Conservation (phyloP, 2,797 vertebrate genomes). For the Enteromius fasciolatus region DNA sequence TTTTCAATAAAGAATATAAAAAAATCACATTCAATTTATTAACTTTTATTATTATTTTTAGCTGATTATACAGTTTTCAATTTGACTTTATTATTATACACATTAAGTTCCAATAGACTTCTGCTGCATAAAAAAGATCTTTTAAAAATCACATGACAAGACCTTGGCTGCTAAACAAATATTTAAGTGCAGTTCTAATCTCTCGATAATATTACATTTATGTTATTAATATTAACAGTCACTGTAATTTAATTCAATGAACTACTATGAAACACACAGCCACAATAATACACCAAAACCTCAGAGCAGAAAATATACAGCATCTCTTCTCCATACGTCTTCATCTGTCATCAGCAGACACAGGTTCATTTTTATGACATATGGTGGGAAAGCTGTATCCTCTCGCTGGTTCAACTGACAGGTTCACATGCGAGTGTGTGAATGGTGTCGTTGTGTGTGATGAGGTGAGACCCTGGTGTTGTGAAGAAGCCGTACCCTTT, state of each 20-base stretch:
- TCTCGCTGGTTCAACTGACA: neutral
- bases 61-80: neutral
- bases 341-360: neutral
- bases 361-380: neutral
- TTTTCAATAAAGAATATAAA: neutral
- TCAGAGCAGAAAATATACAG: neutral
- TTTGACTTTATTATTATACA: neutral
- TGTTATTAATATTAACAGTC: neutral
- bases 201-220: neutral
- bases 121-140: neutral
- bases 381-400: neutral
- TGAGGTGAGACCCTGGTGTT: constrained; percentile 93
- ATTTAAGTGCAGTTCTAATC: neutral
- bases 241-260: neutral
- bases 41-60: neutral
- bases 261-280: constrained; percentile 6
- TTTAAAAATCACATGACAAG: neutral
- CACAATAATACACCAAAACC: neutral
- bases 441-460: constrained; percentile 57
- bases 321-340: neutral
- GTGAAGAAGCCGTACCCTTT: constrained; percentile 94
- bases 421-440: constrained; percentile 8
- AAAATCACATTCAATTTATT: neutral
- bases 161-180: constrained; percentile 4
- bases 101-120: neutral